Evolutionary conservation across 2,797 vertebrate genomes (phyloP).

Genomic region (Onychomys torridus): DNA sequence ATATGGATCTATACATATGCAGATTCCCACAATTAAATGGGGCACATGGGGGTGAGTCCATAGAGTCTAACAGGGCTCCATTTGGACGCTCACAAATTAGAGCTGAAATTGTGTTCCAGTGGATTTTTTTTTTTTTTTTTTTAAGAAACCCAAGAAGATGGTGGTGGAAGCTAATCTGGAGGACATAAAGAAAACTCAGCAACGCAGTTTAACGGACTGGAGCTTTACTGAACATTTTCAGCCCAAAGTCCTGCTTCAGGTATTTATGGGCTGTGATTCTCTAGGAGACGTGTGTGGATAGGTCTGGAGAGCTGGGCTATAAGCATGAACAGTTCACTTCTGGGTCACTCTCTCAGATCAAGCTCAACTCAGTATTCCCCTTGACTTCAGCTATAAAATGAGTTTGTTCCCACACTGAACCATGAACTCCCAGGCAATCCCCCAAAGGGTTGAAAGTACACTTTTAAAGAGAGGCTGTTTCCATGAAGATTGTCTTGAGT

Average conservation of each 20-base stretch:
- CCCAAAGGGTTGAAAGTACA: conserved; percentile 16
- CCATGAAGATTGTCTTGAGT: not conserved
- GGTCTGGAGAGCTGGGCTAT: not conserved
- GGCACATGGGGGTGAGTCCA: conserved; percentile 46
- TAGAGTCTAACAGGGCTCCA: conserved; percentile 63
- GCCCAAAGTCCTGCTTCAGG: conserved; percentile 92
- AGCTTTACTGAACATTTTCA: conserved; percentile 91
- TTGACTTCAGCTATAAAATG: conserved; percentile 43
- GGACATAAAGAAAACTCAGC: conserved; percentile 89
- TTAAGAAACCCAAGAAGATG: conserved; percentile 80
- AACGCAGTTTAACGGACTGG: conserved; percentile 92
- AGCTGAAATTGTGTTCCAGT: conserved; percentile 65
- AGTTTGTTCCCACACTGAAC: conserved; percentile 23
- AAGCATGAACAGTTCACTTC: conserved; percentile 39
- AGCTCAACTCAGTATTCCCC: conserved; percentile 17
- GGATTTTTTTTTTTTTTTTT: conserved; percentile 73
- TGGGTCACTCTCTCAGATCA: conserved; percentile 38
- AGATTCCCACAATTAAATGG: conserved; percentile 80
- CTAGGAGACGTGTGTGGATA: not conserved
- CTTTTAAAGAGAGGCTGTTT: conserved; percentile 40
- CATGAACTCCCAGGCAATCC: not conserved
- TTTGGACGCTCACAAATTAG: conserved; percentile 67
- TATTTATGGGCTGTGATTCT: conserved; percentile 81
- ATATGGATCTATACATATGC: conserved; percentile 81
- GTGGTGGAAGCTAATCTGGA: conserved; percentile 80